Percentiles rank a stretch among this genome's conserved stretches.
Conservation (phyloP, 2,113 vertebrate genomes). For the Pristiophorus japonicus region DNA sequence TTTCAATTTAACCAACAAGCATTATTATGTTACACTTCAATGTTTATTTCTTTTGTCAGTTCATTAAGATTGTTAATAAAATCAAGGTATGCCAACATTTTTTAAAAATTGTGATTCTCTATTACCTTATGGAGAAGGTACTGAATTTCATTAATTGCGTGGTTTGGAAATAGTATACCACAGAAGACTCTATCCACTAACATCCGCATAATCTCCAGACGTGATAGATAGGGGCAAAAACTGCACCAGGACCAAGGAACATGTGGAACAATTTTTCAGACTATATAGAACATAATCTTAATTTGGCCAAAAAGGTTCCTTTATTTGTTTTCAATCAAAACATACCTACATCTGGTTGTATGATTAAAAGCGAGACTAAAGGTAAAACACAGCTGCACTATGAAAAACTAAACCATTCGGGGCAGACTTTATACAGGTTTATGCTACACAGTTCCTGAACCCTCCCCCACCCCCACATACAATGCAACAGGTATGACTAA, state of each 20-base stretch:
- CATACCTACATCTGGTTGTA: slow-evolving; percentile 49
- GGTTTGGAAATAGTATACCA: slow-evolving; percentile 15
- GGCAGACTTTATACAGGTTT: slow-evolving; percentile 5
- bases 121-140: slow-evolving; percentile 19
- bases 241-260: slow-evolving; percentile 13
- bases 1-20: not conserved
- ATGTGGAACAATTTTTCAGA: slow-evolving; percentile 36
- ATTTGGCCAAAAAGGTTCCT: slow-evolving; percentile 44
- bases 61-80: not conserved
- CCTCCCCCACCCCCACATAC: not conserved
- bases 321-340: slow-evolving; percentile 53
- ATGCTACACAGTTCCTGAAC: slow-evolving; percentile 9
- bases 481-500: slow-evolving; percentile 33
- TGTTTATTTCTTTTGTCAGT: slow-evolving; percentile 33
- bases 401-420: slow-evolving; percentile 7
- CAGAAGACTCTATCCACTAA: slow-evolving; percentile 27
- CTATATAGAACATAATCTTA: slow-evolving; percentile 36
- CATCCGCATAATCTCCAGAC: slow-evolving; percentile 33
- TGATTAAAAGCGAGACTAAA: slow-evolving; percentile 52
- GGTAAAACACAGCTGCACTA: slow-evolving; percentile 34
- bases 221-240: slow-evolving; percentile 31
- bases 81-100: slow-evolving; percentile 13
- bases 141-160: slow-evolving; percentile 30
- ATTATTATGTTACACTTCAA: slow-evolving; percentile 11
- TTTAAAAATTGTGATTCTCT: slow-evolving; percentile 18